Evolutionary conservation across 1,140 invertebrate genomes (phyloP).

Genomic region (Latrodectus geometricus): DNA sequence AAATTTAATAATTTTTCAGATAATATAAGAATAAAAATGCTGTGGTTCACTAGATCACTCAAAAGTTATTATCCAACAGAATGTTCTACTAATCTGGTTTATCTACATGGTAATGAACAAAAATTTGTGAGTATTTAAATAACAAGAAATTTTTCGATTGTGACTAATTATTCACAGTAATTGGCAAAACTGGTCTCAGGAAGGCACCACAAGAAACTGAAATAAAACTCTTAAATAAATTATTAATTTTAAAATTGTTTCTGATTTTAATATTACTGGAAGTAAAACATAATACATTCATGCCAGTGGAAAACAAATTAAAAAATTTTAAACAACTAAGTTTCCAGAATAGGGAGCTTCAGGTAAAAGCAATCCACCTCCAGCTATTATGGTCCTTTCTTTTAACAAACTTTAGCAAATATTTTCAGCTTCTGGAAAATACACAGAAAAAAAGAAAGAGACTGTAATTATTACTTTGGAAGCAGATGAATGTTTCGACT

Average conservation of each 20-base stretch:
- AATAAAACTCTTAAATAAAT: not conserved
- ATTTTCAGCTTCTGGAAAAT: slow-evolving; percentile 62
- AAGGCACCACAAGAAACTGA: not conserved
- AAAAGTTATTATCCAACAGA: too few relatives aligned
- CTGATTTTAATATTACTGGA: not conserved
- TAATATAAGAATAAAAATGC: too few relatives aligned
- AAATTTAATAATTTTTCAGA: too few relatives aligned
- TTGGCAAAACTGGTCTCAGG: too few relatives aligned
- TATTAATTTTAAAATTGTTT: too few relatives aligned
- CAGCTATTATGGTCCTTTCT: slow-evolving; percentile 53
- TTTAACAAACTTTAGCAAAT: slow-evolving; percentile 58
- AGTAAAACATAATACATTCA: slow-evolving; percentile 22
- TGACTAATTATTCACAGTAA: too few relatives aligned
- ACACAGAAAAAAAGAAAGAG: slow-evolving; percentile 59
- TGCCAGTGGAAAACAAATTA: slow-evolving; percentile 8
- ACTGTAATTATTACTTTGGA: slow-evolving; percentile 58
- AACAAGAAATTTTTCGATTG: too few relatives aligned
- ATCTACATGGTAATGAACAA: too few relatives aligned
- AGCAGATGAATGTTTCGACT: not conserved
- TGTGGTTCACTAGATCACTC: too few relatives aligned
- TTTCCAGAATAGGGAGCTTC: slow-evolving; percentile 44
- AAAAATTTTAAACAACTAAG: slow-evolving; percentile 33
- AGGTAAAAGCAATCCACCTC: slow-evolving; percentile 54
- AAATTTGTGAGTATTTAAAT: too few relatives aligned
- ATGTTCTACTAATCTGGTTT: too few relatives aligned